Evolutionary conservation across 2,113 vertebrate species (phyloP), one percentile per base, ranked within the genome.

Genomic region (Platysternon megacephalum): DNA sequence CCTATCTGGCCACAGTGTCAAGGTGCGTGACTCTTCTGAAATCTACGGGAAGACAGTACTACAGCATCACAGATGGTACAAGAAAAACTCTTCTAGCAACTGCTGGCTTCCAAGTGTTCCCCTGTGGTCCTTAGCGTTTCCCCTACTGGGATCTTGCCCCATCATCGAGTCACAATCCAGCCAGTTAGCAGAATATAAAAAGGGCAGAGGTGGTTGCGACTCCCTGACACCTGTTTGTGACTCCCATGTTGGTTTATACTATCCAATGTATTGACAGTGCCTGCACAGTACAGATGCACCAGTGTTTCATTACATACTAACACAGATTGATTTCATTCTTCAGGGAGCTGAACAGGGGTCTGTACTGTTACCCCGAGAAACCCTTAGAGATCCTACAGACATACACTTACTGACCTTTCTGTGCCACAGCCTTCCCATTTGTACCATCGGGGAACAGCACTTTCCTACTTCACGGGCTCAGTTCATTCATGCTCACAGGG

Each of bases 1-100:
- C 35, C 76, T 81, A 78, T 28, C 1, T 0, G 82, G 78, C 51
- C 9, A 32, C 35, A 0, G 2, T 2, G 11, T 61, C 16, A 39
- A 2, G 8, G 61, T 2, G 11, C 28, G 3, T 22, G n/a, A n/a
- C 8, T 79, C 90, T 84, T 28, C 76, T 84, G 49, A 48, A 29
- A 4, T 9, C 85, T n/a, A 65, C 51, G 86, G 76, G 87, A 82
- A 28, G 13, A 29, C 84, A 79, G 51, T 78, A 72, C 44, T 6
- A 24, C 0, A 0, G 49, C 48, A 90, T 35, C 58, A 12, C 56
- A 58, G 28, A 58, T 29, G 12, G 26, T 11, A 58, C 26, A 29
- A 58, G 56, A 29, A 58, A 58, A 32, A 13, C 56, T 58, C 56
- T 58, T 58, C 56, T 58, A 29, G 28, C 56, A 12, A 58, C 26